Evolutionary conservation across 2,797 vertebrate species (phyloP), one percentile per base, ranked within the genome.

Genomic region (Bufotes viridis): DNA sequence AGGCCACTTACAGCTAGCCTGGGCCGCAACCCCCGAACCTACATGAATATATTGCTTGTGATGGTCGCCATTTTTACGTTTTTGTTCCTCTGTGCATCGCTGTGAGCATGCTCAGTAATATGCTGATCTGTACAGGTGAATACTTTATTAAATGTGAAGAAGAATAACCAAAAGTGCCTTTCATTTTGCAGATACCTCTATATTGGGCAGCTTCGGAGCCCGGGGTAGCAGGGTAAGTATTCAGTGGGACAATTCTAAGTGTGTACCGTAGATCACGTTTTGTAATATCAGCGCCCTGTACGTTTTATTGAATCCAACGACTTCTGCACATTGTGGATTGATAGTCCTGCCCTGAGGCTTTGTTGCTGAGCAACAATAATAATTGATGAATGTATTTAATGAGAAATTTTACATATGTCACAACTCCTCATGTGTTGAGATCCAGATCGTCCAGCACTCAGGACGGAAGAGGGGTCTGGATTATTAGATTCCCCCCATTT

Each of bases 161-260:
- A 17, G 0, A 60, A 60, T 60, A 20, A 60, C 18, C 58, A 60
- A 17, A 20, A 60, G 58, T 60, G 58, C 17, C 15, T 60, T 81
- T 67, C 22, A 20, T 42, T 51, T 81, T 93, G 51, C 91, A 99
- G 98, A 97, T 93, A 85, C 92, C 78, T 94, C 94, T 89, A 93
- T 96, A 81, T 90, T 93, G 3, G 92, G 95, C 91, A 96, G 94
- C 90, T 96, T 94, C 93, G 95, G 93, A 93, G 91, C 95, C 83
- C 96, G 93, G 92, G 88, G 93, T 91, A 82, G 91, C 78, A 92
- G 90, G 93, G 97, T 98, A 91, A 94, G 93, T 94, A 89, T 11
- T 86, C 26, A 8, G 26, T 26, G 26, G 24, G 24, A 29, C 2
- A 14, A 26, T 29, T 6, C 24, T 60, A 60, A 17, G 8, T 49